Base-by-base conservation (phyloP, 2,888 invertebrate species). In the Chloroclystis v-ata region DNA sequence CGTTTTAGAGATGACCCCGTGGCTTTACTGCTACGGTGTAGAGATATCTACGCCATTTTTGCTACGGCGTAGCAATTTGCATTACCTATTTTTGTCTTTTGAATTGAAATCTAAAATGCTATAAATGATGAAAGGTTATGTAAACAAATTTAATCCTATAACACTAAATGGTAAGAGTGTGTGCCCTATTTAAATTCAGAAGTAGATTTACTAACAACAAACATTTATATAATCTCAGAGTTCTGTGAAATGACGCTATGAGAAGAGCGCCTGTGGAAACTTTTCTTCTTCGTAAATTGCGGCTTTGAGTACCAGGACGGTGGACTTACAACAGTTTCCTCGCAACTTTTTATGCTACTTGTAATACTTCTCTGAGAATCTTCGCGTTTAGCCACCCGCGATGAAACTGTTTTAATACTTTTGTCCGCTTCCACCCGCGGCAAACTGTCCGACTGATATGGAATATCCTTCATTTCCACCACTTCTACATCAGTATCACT, bases 281-380 rank as follows among this genome's bases (percentile, higher is more conserved):
- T 82, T 63, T 70, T 83, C 63, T 79, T 82, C 65, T 89, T 89
- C 28, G 75, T 65, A 62, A 90, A 90, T 52, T 80, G 79, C 1
- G 90, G 90, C 53, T 88, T 88, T 1, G 81, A 70, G 56, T 84
- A 89, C 89, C 89, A 89, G 1, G 89, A 89, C 2, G 89, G 89
- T 0, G 88, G 89, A 47, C 72, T 77, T 1, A 86, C 74, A 6
- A 78, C 61, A 37, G 57, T 72, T 25, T 75, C 78, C 56, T 87
- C 79, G 24, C 81, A 72, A 51, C 82, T 82, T 60, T 81, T 79
- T 66, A 85, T 78, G 57, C 78, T 82, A 35, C 45, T 46, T 25
- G 49, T 49, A 26, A 72, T 64, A 59, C 78, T 84, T 37, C 63
- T 75, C 54, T 72, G 70, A 3, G 80, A 85, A 28, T 72, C 76